These are phyloP conservation scores for Perognathus longimembris DNA, from an alignment of 2,113 vertebrate genomes.

Conservation along the genomic window DNA sequence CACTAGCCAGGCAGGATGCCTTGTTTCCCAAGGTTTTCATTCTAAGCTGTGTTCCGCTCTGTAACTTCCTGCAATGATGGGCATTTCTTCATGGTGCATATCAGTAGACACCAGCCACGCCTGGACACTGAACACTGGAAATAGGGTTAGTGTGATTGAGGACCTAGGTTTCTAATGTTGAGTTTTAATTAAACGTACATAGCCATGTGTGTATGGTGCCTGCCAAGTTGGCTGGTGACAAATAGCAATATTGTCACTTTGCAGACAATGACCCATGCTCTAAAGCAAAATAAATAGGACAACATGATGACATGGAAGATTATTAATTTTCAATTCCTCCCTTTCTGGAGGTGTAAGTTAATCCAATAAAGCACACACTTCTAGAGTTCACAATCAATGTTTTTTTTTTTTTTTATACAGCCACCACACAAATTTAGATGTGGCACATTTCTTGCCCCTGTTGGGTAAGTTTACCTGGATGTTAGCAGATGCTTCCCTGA, in stretches of 20 bases:
- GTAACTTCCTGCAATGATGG: background rate
- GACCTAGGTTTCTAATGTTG: constrained; percentile 10
- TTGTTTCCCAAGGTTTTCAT: background rate
- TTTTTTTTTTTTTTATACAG: no score
- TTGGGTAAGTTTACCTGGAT: background rate
- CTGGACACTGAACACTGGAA: background rate
- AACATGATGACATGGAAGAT: background rate
- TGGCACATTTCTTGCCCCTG: background rate
- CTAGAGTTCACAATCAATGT: background rate
- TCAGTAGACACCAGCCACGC: background rate
- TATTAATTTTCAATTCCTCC: background rate
- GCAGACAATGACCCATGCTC: background rate
- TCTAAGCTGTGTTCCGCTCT: background rate
- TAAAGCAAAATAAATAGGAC: constrained; percentile 30
- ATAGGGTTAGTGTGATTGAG: background rate
- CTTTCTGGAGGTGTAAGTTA: background rate
- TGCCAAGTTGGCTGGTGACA: background rate
- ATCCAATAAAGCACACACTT: background rate
- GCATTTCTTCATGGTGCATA: background rate
- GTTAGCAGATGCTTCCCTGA: no score
- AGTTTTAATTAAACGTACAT: constrained; percentile 19
- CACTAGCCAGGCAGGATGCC: background rate
- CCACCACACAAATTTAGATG: background rate
- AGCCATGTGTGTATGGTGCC: background rate
- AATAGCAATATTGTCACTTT: background rate